A percentile compares a stretch with the other conserved stretches of the same genome.
Conservation (phyloP, 2,888 invertebrate genomes). For the Alcis repandata region DNA sequence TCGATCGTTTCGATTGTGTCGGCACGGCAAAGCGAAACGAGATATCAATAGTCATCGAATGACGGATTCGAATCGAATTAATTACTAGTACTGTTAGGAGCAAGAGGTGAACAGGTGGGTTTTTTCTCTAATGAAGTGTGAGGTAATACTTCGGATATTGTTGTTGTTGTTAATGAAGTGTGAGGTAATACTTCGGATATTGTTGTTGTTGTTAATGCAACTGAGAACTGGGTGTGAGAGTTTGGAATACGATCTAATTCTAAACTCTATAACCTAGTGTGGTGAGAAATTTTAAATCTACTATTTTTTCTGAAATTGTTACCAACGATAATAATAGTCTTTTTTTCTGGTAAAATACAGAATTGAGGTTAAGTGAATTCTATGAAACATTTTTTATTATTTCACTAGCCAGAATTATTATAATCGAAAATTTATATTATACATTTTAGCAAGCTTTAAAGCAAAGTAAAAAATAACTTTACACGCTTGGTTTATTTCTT, state of each 20-base stretch:
- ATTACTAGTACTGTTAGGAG: constrained; percentile 73
- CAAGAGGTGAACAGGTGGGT: constrained; percentile 69
- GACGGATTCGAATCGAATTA: constrained; percentile 73
- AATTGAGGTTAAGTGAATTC: no score
- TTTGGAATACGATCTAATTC: not conserved
- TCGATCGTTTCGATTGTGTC: constrained; percentile 76
- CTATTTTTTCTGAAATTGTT: no score
- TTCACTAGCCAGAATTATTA: no score
- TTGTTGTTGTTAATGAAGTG: constrained; percentile 26
- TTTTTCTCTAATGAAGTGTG: constrained; percentile 47
- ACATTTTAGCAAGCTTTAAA: no score
- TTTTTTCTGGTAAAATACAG: no score
- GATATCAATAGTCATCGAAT: constrained; percentile 80
- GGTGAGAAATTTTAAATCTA: no score
- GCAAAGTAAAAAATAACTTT: no score
- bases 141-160: constrained; percentile 1
- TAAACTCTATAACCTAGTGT: no score
- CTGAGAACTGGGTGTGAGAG: not conserved
- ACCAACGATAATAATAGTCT: no score
- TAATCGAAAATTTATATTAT: no score
- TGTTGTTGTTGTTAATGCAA: constrained; percentile 8
- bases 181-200: constrained; percentile 10
- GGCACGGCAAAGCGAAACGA: constrained; percentile 66
- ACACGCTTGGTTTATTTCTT: no score
- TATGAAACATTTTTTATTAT: no score